phyloP scores from a whole-genome alignment of 2,797 vertebrate species.

The Hippocampus kuda region DNA sequence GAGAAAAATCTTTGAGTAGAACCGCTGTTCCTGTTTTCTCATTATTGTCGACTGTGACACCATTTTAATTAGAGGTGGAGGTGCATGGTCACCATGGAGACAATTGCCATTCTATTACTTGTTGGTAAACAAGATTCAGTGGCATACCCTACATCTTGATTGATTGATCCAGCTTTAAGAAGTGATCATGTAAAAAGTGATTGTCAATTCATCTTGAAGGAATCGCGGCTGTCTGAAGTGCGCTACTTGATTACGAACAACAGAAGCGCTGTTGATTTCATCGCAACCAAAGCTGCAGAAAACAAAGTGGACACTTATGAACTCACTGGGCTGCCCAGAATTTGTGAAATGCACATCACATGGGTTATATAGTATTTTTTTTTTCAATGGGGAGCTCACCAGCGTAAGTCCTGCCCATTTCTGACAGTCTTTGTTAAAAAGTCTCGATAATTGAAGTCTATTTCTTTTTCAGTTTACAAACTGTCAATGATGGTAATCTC shows the following conservation, averaged over 20 bases:
- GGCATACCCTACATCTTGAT: background rate
- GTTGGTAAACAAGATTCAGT: background rate
- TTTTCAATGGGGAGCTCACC: no score
- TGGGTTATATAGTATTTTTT: no score
- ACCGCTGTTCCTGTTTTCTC: conserved; percentile 33
- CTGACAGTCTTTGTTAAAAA: no score
- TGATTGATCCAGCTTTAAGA: background rate
- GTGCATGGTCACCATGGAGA: conserved; percentile 16
- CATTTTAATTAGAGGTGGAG: conserved; percentile 28
- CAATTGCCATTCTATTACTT: background rate
- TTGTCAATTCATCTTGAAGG: background rate
- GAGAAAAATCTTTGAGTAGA: conserved; percentile 51
- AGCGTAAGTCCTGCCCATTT: no score
- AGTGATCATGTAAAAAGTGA: background rate
- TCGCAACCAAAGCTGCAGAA: background rate
- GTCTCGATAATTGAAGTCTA: no score
- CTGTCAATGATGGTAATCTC: no score
- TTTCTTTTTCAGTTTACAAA: no score
- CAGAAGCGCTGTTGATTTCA: background rate
- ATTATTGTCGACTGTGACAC: conserved; percentile 24
- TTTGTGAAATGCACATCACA: no score
- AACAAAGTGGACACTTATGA: no score
- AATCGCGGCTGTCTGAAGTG: background rate
- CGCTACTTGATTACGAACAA: background rate
- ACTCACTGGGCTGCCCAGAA: no score